Base-by-base conservation (phyloP, 1,140 invertebrate species). In the Listronotus bonariensis region DNA sequence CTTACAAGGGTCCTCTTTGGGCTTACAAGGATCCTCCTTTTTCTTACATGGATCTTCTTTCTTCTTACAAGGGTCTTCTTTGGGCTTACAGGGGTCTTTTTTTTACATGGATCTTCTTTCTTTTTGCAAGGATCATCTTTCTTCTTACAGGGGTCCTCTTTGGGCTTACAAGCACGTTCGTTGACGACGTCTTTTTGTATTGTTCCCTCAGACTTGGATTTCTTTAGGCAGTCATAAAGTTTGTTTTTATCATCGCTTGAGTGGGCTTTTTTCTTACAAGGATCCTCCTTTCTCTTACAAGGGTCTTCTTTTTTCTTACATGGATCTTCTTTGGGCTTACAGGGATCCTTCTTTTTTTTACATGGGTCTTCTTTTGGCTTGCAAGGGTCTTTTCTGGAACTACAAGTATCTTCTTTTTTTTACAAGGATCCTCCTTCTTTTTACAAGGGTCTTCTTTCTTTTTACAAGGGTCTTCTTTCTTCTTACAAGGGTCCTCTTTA, bases 121-220 rank as follows among this genome's bases (percentile, higher is more conserved):
- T 26, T 36, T 36, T 36, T 36, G 8, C 34, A 36, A 3, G 34
- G 34, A 12, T 36, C 34, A 10, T 36, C 34, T 7, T 36, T 36
- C 1, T 3, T 3, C 7, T 36, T 36, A 12, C 34, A 65, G 14
- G 65, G 59, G 51, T 67, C 65, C 6, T 57, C 43, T 51, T 12
- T 62, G 5, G 20, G 20, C 51, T 59, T 48, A 26, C 56, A 58
- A 32, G 42, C 17, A 38, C 60, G n/a, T n/a, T n/a, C n/a, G n/a
- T n/a, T n/a, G n/a, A n/a, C n/a, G n/a, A n/a, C 63, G 15, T 65
- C 38, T 17, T 56, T 59, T 42, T 62, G 43, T 14, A 51, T 60
- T 45, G 11, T 6, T 9, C 45, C 32, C 41, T 38, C 12, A 36
- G 31, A 53, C 64, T 60, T 17, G 60, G 43, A 38, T 63, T 41